phyloP scores from a whole-genome alignment of 2,113 vertebrate genomes.

The Dunckerocampus dactyliophorus region DNA sequence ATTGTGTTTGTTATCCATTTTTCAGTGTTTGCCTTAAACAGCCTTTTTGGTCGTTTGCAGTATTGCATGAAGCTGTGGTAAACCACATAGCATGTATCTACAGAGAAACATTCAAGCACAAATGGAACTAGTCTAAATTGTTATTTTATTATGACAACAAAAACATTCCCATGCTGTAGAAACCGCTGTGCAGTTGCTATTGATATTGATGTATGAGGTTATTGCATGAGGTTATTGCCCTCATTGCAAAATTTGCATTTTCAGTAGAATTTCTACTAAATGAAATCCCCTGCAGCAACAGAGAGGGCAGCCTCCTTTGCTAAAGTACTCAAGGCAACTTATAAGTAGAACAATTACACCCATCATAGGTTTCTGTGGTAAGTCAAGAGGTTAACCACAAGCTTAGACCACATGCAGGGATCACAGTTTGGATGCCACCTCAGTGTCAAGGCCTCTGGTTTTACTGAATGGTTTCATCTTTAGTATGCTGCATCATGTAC shows the following conservation, averaged over 20 bases:
- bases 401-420: constrained; percentile 2
- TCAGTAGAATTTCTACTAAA: too few relatives aligned
- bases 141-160: constrained; percentile 3
- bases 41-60: constrained; percentile 2
- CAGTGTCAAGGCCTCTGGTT: neutral
- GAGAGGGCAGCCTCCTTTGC: neutral
- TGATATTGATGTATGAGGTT: neutral
- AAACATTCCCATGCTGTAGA: neutral
- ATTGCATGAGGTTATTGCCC: too few relatives aligned
- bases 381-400: neutral
- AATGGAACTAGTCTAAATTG: neutral
- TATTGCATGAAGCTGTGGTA: neutral
- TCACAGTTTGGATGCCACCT: constrained; percentile 1
- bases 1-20: constrained; percentile 1
- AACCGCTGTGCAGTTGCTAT: constrained; percentile 7
- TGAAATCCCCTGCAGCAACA: neutral
- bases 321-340: neutral
- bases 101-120: neutral
- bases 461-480: neutral
- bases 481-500: neutral
- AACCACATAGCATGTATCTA: neutral
- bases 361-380: neutral
- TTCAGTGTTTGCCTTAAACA: constrained; percentile 25
- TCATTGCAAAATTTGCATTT: neutral
- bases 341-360: neutral